Evolutionary conservation across 2,888 invertebrate species (phyloP), one percentile per base, ranked within the genome.

Genomic region (Cabera pusaria): DNA sequence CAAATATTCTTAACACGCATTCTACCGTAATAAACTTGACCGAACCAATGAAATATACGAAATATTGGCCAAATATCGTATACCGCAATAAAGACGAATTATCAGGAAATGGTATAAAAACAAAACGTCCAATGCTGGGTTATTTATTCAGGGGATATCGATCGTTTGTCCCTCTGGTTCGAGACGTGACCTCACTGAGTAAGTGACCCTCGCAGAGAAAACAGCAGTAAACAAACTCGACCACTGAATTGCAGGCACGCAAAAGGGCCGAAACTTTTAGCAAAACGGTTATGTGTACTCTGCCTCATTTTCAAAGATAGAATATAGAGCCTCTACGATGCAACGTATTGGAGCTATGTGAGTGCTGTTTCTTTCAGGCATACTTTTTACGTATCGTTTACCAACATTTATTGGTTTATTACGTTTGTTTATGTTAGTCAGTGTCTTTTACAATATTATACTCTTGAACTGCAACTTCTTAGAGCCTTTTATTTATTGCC

Each of bases 91-190:
- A 48, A 45, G 12, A 31, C 29, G 36, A 41, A 28, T 46, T 42
- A 44, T 38, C 42, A 50, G 31, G 46, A 40, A 43, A 41, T 45
- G 37, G 54, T 49, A 46, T 24, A 21, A 34, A 49, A 44, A 54
- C 52, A 56, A n/a, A 58, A 47, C 55, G 54, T 46, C 48, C 47
- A 37, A 48, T 49, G 44, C 52, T 27, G 49, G 44, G 47, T 65
- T 59, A 68, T 64, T 71, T 66, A 71, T 72, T 70, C 68, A 69
- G 44, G 38, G 32, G 45, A 33, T 63, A 70, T 71, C 58, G 71
- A 72, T 62, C 57, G 52, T 16, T 25, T 35, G 38, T 51, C 34
- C 36, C 29, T 31, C 36, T 25, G 53, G 40, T 48, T 16, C 27
- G 49, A 53, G 50, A 61, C 67, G 68, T 65, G 69, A 54, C 56